Evolutionary conservation across 1,140 invertebrate genomes (phyloP).

Genomic region (Camponotus vicinus): DNA sequence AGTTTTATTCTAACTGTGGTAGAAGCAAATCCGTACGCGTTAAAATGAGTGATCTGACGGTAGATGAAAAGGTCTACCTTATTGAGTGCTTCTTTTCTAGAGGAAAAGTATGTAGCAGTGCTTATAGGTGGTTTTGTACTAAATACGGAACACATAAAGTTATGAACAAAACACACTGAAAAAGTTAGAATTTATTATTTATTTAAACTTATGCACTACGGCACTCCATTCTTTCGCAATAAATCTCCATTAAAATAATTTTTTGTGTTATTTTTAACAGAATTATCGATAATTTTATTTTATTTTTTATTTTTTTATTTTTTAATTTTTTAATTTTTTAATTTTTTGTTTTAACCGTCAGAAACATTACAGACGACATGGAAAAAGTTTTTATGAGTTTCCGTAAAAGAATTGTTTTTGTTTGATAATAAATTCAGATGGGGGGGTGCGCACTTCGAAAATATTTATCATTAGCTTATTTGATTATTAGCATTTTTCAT

Average conservation of each 20-base stretch:
- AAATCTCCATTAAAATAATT: constrained; percentile 10
- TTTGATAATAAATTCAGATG: background rate
- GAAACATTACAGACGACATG: background rate
- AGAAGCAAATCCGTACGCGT: no score
- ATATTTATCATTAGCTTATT: constrained; percentile 3
- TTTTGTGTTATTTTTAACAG: constrained; percentile 30
- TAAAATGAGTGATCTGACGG: no score
- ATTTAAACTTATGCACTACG: background rate
- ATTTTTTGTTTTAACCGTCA: background rate
- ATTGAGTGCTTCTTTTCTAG: no score
- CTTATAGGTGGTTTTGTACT: no score
- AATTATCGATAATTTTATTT: constrained; percentile 13
- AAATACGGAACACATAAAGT: no score
- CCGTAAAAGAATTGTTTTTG: background rate
- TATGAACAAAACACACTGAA: no score
- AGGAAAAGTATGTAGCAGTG: no score
- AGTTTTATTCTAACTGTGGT: background rate
- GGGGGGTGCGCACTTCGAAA: background rate
- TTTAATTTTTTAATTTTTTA: no score
- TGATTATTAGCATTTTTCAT: constrained; percentile 13
- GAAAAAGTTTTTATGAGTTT: constrained; percentile 4
- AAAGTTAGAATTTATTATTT: no score
- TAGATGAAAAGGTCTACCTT: no score
- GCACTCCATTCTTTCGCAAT: background rate
- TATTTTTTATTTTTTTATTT: no score